phyloP scores from a whole-genome alignment of 2,113 vertebrate genomes.

The Elaphurus davidianus region DNA sequence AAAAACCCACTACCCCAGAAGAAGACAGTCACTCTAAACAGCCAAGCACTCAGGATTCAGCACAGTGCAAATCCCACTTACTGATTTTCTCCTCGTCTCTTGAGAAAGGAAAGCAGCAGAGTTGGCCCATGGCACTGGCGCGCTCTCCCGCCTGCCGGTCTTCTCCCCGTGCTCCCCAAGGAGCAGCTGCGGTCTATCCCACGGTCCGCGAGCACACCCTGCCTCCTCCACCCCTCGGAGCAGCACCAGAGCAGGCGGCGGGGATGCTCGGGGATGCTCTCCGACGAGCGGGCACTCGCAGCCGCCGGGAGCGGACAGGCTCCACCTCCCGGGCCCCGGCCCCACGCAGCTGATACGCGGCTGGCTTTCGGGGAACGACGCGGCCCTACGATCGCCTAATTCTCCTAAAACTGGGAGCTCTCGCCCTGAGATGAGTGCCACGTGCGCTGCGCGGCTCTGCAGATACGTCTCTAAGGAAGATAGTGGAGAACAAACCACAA shows the following conservation, averaged over 20 bases:
- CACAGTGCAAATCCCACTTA: conserved; percentile 81
- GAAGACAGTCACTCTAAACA: conserved; percentile 21
- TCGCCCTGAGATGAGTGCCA: neutral
- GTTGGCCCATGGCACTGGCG: conserved; percentile 92
- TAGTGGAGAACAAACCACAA: neutral
- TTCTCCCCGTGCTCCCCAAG: conserved; percentile 59
- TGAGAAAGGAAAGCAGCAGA: conserved; percentile 96
- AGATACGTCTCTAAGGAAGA: neutral
- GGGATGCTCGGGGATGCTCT: neutral
- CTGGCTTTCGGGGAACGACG: conserved; percentile 39
- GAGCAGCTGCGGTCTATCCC: conserved; percentile 51
- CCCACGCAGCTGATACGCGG: conserved; percentile 76
- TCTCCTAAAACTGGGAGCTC: neutral
- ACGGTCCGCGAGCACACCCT: conserved; percentile 23
- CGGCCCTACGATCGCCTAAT: neutral
- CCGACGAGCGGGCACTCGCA: conserved; percentile 38
- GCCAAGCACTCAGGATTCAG: neutral
- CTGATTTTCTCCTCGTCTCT: conserved; percentile 93
- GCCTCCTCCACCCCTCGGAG: conserved; percentile 42
- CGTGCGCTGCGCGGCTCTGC: neutral
- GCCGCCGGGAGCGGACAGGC: conserved; percentile 69
- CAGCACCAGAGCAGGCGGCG: conserved; percentile 37
- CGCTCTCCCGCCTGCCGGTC: conserved; percentile 50
- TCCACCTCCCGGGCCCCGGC: conserved; percentile 81
- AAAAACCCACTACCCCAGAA: neutral